These are phyloP conservation scores for Etheostoma cragini DNA, from an alignment of 2,113 vertebrate genomes.

Conservation along the genomic window DNA sequence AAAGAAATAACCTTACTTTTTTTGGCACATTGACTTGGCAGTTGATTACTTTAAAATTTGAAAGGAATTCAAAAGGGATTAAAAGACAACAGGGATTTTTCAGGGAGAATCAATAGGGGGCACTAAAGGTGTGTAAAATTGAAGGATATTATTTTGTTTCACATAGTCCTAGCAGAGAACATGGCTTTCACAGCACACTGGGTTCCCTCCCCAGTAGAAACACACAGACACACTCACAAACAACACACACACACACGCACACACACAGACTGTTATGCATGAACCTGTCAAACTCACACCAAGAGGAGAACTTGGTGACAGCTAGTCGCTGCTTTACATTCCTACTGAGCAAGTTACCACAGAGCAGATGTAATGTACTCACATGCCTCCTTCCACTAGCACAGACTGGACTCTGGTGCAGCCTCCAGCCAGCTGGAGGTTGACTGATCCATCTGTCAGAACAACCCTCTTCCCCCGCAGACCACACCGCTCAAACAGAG, in stretches of 20 bases:
- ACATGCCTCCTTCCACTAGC: slow-evolving; percentile 91
- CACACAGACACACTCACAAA: slow-evolving; percentile 17
- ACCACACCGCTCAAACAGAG: slow-evolving; percentile 87
- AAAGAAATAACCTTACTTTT: neutral
- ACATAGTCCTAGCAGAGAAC: neutral
- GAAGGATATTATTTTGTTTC: slow-evolving; percentile 20
- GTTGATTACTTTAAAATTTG: neutral
- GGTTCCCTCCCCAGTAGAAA: neutral
- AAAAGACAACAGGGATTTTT: neutral
- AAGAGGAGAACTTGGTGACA: neutral
- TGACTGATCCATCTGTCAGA: slow-evolving; percentile 85
- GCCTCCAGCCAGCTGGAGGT: slow-evolving; percentile 89
- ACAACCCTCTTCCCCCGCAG: slow-evolving; percentile 91
- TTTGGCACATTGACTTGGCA: neutral
- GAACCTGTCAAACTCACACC: slow-evolving; percentile 40
- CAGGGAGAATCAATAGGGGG: neutral
- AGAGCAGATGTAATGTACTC: slow-evolving; percentile 75
- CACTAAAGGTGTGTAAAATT: neutral
- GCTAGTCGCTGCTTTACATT: neutral
- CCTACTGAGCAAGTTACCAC: neutral
- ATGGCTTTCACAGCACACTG: slow-evolving; percentile 14
- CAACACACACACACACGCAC: neutral
- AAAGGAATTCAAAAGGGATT: neutral
- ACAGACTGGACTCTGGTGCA: slow-evolving; percentile 88
- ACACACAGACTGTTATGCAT: slow-evolving; percentile 32